Conservation (phyloP, 2,888 invertebrate species). For the Hipparchia semele region DNA sequence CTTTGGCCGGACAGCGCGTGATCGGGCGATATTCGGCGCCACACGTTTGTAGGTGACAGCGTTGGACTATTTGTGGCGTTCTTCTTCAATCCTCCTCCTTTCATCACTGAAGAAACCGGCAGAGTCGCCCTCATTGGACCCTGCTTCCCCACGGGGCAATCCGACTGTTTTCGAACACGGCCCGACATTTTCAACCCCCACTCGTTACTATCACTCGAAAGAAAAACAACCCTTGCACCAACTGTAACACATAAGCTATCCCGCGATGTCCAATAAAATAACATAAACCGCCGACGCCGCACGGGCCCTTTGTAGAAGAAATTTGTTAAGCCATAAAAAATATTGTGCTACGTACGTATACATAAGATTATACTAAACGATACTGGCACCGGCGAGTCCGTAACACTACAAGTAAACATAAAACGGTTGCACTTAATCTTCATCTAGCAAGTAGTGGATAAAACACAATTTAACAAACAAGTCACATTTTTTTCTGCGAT, state of each 20-base stretch:
- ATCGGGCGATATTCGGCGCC: conserved; percentile 88
- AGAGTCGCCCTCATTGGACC: conserved; percentile 90
- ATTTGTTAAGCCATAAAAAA: conserved; percentile 57
- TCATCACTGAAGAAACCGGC: conserved; percentile 88
- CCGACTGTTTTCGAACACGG: conserved; percentile 86
- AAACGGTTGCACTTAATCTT: conserved; percentile 59
- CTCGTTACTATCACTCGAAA: conserved; percentile 48
- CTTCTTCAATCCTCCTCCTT: conserved; percentile 84
- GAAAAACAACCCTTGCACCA: conserved; percentile 51
- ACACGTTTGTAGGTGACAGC: conserved; percentile 86
- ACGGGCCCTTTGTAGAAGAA: conserved; percentile 72
- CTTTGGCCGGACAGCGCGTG: conserved; percentile 87
- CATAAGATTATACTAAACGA: conserved; percentile 48
- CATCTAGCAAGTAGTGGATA: conserved; percentile 64
- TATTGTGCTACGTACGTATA: conserved; percentile 48
- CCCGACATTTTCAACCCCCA: conserved; percentile 77
- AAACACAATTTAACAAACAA: conserved; percentile 74
- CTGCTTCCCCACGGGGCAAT: conserved; percentile 82
- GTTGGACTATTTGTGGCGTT: conserved; percentile 85
- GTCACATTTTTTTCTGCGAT: conserved; percentile 79
- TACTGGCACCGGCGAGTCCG: conserved; percentile 49
- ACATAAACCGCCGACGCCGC: conserved; percentile 69
- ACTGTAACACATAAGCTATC: conserved; percentile 51
- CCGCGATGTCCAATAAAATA: conserved; percentile 60
- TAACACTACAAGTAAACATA: conserved; percentile 55